Evolutionary conservation across 2,113 vertebrate genomes (phyloP).

Genomic region (Tragelaphus imberbis): DNA sequence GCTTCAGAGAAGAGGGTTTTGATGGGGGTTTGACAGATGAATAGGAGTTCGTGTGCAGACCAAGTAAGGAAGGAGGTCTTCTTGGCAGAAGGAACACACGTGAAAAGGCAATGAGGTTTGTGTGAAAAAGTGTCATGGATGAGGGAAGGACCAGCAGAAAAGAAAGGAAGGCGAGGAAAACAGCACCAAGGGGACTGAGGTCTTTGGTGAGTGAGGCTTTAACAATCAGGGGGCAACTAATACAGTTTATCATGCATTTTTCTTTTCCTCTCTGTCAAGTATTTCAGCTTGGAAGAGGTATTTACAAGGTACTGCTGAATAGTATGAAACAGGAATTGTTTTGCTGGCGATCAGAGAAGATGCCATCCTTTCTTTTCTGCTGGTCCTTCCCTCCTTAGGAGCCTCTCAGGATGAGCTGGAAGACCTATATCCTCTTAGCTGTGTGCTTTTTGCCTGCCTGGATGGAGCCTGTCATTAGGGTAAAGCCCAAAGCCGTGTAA

Average conservation of each 20-base stretch:
- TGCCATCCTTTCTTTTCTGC: neutral
- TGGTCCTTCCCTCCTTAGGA: neutral
- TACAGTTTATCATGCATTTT: neutral
- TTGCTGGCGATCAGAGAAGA: neutral
- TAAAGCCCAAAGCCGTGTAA: conserved; percentile 72
- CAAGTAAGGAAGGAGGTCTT: neutral
- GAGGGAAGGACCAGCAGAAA: neutral
- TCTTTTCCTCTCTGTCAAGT: neutral
- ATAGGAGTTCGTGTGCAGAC: neutral
- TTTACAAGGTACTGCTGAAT: neutral
- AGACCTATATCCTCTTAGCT: conserved; percentile 18
- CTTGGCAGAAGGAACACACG: neutral
- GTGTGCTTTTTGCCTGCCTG: conserved; percentile 21
- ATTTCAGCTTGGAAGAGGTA: neutral
- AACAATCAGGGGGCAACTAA: neutral
- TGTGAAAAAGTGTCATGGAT: too few relatives aligned
- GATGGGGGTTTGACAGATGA: neutral
- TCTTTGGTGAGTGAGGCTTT: neutral
- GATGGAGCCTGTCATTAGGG: conserved; percentile 75
- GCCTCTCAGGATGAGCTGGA: neutral
- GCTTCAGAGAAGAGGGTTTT: neutral
- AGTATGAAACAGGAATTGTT: neutral
- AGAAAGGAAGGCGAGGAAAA: accelerated
- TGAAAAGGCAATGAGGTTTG: neutral
- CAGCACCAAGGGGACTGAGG: neutral